phyloP scores from a whole-genome alignment of 30 jellyfish, hydroid and myxozoan genomes.

The Rhopilema esculentum region DNA sequence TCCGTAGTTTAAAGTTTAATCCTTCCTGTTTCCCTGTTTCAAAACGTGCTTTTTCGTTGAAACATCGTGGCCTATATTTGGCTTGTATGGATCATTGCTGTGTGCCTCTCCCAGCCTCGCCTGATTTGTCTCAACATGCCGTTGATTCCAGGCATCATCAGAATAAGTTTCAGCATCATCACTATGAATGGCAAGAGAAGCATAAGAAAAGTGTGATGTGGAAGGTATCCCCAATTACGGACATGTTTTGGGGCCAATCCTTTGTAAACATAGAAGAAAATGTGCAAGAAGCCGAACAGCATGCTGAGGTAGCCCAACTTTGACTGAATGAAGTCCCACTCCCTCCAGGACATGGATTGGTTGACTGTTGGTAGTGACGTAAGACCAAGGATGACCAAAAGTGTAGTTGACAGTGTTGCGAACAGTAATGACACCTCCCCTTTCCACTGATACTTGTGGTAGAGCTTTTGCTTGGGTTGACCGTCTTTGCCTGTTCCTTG shows the following conservation, averaged over 20 bases:
- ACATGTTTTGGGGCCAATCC: neutral
- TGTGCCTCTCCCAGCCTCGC: conserved; percentile 67
- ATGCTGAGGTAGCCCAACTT: conserved; percentile 67
- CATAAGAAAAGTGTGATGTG: conserved; percentile 75
- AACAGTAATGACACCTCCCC: conserved; percentile 76
- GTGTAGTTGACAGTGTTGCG: conserved; percentile 74
- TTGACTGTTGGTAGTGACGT: conserved; percentile 91
- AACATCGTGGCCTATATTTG: no score
- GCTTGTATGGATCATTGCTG: no score
- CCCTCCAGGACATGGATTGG: conserved; percentile 87
- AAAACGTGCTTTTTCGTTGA: no score
- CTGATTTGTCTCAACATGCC: conserved; percentile 52
- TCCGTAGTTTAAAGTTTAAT: no score
- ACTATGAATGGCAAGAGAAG: conserved; percentile 76
- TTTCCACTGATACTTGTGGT: conserved; percentile 48
- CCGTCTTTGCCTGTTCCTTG: conserved; percentile 3
- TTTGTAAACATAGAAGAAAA: conserved; percentile 55
- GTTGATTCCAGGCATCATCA: conserved; percentile 68
- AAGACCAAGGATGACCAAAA: conserved; percentile 73
- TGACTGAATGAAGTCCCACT: conserved; percentile 89
- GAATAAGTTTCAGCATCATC: conserved; percentile 58
- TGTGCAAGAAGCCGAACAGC: conserved; percentile 67
- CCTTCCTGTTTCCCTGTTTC: no score
- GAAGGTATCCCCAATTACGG: conserved; percentile 5
- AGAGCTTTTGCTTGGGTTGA: conserved; percentile 11